A percentile compares a stretch with the other conserved stretches of the same genome.
Conservation (phyloP, 2,888 invertebrate genomes). For the Thymelicus sylvestris region DNA sequence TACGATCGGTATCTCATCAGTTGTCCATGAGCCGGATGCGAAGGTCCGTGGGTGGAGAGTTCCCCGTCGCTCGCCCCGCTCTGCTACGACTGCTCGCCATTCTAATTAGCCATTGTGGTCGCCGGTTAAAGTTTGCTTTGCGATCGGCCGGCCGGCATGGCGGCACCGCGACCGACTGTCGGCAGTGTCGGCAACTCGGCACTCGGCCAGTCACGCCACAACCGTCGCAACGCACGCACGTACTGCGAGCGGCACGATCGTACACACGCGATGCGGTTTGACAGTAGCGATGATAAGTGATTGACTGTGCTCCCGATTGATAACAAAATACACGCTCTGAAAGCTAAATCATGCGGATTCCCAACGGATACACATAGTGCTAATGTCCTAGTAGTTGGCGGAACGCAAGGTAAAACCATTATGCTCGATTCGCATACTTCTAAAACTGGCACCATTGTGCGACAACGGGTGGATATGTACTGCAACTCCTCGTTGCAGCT, state of each 20-base stretch:
- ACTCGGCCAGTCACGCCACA: slow-evolving; percentile 64
- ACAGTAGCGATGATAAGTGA: slow-evolving; percentile 76
- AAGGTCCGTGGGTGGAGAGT: slow-evolving; percentile 79
- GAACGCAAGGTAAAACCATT: slow-evolving; percentile 79
- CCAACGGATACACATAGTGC: slow-evolving; percentile 56
- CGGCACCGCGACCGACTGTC: slow-evolving; percentile 45
- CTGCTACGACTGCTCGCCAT: slow-evolving; percentile 64
- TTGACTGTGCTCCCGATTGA: slow-evolving; percentile 68
- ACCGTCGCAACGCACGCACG: slow-evolving; percentile 64
- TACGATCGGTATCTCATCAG: slow-evolving; percentile 67
- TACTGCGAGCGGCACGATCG: slow-evolving; percentile 46
- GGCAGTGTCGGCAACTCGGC: not conserved
- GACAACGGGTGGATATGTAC: slow-evolving; percentile 42
- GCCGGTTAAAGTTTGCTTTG: slow-evolving; percentile 77
- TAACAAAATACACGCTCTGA: slow-evolving; percentile 59
- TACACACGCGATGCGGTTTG: slow-evolving; percentile 57
- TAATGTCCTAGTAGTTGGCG: slow-evolving; percentile 65
- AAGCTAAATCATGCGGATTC: slow-evolving; percentile 64
- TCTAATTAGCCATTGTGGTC: slow-evolving; percentile 84
- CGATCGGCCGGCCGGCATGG: slow-evolving; percentile 69
- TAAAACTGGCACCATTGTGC: slow-evolving; percentile 69
- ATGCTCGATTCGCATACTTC: slow-evolving; percentile 70
- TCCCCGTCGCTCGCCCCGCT: slow-evolving; percentile 65
- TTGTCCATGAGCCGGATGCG: slow-evolving; percentile 78
- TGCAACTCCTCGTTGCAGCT: slow-evolving; percentile 44